phyloP scores from a whole-genome alignment of 2,113 vertebrate genomes.

The Malurus alboscapulatus region DNA sequence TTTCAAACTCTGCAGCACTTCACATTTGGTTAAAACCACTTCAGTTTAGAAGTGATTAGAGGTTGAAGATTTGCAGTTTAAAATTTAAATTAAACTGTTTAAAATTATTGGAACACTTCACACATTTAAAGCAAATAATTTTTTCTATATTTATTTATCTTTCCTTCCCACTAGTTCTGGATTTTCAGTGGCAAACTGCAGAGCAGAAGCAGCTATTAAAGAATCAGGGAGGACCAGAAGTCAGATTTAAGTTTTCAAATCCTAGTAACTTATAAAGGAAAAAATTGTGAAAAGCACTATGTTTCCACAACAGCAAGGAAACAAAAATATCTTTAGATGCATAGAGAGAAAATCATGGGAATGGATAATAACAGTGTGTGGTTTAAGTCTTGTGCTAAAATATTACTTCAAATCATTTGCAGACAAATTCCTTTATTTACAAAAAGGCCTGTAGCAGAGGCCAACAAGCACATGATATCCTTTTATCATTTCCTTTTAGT shows the following conservation, averaged over 20 bases:
- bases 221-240: neutral
- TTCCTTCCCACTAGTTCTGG: conserved; percentile 26
- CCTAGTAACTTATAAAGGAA: neutral
- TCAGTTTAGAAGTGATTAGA: conserved; percentile 79
- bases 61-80: conserved; percentile 75
- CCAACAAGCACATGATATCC: neutral
- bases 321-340: neutral
- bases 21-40: conserved; percentile 79
- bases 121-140: conserved; percentile 75
- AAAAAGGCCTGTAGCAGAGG: neutral
- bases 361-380: neutral
- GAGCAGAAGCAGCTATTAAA: neutral
- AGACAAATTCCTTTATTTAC: neutral
- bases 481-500: neutral
- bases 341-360: neutral
- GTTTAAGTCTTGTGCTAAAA: conserved; percentile 27
- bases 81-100: conserved; percentile 81
- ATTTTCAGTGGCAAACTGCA: conserved; percentile 29
- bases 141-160: conserved; percentile 51
- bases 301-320: neutral
- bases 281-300: neutral
- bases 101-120: conserved; percentile 74
- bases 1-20: conserved; percentile 69
- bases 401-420: neutral
- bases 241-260: conserved; percentile 4